These are phyloP conservation scores for Apostichopus japonicus DNA, from an alignment of 35 echinoderm and acorn worm genomes.

Conservation along the genomic window DNA sequence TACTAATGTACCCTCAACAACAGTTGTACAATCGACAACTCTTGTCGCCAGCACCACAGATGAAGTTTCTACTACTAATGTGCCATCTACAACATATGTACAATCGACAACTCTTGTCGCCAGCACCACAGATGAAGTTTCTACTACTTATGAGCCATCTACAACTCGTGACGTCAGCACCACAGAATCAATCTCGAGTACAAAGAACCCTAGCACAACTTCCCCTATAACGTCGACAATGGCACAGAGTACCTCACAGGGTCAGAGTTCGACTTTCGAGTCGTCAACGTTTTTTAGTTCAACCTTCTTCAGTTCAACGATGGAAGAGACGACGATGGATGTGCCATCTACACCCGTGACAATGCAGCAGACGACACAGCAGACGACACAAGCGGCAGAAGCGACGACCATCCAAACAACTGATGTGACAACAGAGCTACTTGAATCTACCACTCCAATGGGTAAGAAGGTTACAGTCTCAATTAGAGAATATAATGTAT, in stretches of 20 bases:
- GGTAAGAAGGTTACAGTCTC: no score
- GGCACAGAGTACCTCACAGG: neutral
- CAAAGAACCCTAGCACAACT: neutral
- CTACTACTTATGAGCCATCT: neutral
- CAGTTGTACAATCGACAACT: neutral
- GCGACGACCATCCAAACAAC: neutral
- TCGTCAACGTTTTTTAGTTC: neutral
- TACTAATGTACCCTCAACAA: neutral
- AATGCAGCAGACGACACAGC: neutral
- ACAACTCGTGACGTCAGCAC: neutral
- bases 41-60: neutral
- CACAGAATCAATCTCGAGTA: neutral
- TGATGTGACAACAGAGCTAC: neutral
- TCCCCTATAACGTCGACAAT: neutral
- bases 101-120: neutral
- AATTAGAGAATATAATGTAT: no score
- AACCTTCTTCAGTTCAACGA: neutral
- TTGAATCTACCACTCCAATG: no score
- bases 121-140: neutral
- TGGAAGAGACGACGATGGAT: neutral
- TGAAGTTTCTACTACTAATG: neutral
- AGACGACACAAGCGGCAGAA: neutral
- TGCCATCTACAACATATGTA: neutral
- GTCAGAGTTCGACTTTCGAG: slow-evolving; percentile 9
- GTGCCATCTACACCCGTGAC: neutral